A percentile compares a stretch with the other conserved stretches of the same genome.
Evolutionary conservation across 2,113 vertebrate genomes (phyloP).

Genomic region (Galeopterus variegatus): DNA sequence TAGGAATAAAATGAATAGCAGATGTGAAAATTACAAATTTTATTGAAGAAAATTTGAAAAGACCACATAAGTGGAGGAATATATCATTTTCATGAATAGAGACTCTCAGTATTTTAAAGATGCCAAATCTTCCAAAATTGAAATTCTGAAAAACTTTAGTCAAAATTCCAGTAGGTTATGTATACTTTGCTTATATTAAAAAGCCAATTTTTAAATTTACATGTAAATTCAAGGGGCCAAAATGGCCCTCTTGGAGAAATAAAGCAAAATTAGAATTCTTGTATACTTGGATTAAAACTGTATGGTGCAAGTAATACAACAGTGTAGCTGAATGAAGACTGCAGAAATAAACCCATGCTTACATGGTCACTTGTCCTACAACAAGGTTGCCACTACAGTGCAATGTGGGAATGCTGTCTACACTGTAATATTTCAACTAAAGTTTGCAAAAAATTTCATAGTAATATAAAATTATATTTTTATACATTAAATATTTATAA

Average conservation of each 20-base stretch:
- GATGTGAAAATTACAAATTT: neutral
- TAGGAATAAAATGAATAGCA: neutral
- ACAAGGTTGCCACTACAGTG: neutral
- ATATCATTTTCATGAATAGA: neutral
- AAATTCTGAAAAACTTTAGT: neutral
- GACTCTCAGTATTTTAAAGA: neutral
- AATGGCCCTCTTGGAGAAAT: neutral
- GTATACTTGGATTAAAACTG: neutral
- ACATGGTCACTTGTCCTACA: neutral
- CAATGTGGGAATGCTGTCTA: neutral
- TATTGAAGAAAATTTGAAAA: neutral
- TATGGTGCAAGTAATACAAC: neutral
- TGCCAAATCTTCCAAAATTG: neutral
- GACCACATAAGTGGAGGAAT: neutral
- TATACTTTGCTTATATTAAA: neutral
- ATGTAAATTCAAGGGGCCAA: neutral
- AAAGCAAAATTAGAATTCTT: neutral
- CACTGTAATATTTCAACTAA: neutral
- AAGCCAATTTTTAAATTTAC: neutral
- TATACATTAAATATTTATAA: neutral
- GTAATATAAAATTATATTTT: neutral
- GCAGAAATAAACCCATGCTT: neutral
- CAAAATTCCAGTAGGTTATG: neutral
- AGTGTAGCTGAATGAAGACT: neutral
- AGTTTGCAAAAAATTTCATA: neutral